Evolutionary conservation across 2,113 vertebrate genomes (phyloP).

Genomic region (Daubentonia madagascariensis): DNA sequence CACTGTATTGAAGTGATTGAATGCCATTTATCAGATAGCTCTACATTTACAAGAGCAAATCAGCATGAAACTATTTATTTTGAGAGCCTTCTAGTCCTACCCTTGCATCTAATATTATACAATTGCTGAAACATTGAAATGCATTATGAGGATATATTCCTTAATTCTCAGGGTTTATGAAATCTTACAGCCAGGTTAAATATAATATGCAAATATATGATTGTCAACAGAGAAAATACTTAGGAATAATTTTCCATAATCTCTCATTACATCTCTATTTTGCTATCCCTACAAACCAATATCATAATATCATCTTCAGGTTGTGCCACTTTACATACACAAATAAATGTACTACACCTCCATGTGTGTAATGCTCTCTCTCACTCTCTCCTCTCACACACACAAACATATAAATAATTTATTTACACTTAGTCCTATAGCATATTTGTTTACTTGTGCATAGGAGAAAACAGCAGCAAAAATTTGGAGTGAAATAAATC

Average conservation of each 20-base stretch:
- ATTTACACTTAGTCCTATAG: background rate
- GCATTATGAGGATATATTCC: background rate
- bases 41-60: background rate
- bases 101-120: background rate
- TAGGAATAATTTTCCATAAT: background rate
- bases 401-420: background rate
- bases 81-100: background rate
- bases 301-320: background rate
- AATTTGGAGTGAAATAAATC: background rate
- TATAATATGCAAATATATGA: background rate
- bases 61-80: background rate
- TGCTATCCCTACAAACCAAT: background rate
- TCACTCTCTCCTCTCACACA: background rate
- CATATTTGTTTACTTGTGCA: background rate
- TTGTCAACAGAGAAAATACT: background rate
- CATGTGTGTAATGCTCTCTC: background rate
- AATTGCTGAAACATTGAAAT: background rate
- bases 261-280: background rate
- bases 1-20: background rate
- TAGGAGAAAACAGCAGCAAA: background rate
- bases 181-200: background rate
- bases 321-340: background rate
- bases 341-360: too few species aligned
- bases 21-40: background rate
- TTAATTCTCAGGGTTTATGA: background rate